A percentile compares a stretch with the other conserved stretches of the same genome.
phyloP scores from a whole-genome alignment of 2,888 invertebrate species.

The Leptopilina myrica region DNA sequence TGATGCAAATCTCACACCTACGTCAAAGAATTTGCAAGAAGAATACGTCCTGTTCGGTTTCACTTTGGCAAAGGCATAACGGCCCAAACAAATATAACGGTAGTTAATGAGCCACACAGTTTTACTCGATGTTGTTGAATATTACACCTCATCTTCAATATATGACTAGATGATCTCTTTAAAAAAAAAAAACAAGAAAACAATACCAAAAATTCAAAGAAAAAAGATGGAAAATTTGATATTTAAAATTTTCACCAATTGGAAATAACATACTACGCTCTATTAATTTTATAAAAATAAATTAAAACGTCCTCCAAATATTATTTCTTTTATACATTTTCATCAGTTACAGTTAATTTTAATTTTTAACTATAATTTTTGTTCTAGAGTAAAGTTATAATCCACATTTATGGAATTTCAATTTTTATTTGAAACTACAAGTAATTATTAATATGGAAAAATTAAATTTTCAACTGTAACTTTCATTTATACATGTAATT shows the following conservation, averaged over 20 bases:
- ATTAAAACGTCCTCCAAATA: background rate
- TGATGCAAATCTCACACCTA: conserved; percentile 49
- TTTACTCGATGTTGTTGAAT: conserved; percentile 21
- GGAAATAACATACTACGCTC: too few species aligned
- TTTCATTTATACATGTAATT: too few species aligned
- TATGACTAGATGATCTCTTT: background rate
- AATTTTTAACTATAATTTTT: too few species aligned
- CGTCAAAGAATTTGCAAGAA: conserved; percentile 51
- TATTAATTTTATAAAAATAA: too few species aligned
- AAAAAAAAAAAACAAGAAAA: too few species aligned
- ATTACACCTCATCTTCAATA: conserved; percentile 11
- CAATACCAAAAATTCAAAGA: background rate
- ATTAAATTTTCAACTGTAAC: too few species aligned
- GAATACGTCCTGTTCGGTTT: conserved; percentile 62
- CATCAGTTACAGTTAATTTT: too few species aligned
- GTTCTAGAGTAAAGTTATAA: too few species aligned
- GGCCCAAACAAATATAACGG: conserved; percentile 76
- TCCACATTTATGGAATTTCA: too few species aligned
- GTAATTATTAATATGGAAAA: too few species aligned
- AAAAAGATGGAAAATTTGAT: background rate
- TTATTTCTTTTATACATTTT: too few species aligned
- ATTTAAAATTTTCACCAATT: background rate
- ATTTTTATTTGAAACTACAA: too few species aligned
- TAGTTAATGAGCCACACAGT: conserved; percentile 71
- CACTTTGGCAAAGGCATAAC: conserved; percentile 73